Evolutionary conservation across 2,797 vertebrate species (phyloP).

Genomic region (Molothrus aeneus): DNA sequence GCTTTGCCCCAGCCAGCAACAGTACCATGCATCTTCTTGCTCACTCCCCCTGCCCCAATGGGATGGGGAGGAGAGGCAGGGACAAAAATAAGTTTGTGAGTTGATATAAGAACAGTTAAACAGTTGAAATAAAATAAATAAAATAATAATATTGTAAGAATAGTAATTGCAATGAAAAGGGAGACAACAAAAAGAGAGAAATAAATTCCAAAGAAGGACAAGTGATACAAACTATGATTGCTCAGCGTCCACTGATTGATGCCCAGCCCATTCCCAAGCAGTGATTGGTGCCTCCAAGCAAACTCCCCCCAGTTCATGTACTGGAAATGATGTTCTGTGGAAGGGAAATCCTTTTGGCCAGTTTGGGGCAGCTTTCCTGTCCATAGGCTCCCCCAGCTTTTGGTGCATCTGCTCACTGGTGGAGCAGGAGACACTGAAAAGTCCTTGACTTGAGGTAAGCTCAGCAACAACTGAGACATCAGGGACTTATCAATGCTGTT

Average conservation of each 20-base stretch:
- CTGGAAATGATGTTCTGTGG: not conserved
- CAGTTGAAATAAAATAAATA: not conserved
- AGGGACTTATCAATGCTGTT: not conserved
- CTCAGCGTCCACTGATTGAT: not conserved
- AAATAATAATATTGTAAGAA: not conserved
- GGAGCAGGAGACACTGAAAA: not conserved
- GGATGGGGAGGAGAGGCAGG: not conserved
- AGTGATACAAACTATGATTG: not conserved
- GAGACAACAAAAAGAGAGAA: not conserved
- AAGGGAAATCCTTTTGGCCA: not conserved
- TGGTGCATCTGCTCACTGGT: fast-evolving
- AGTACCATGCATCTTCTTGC: not conserved
- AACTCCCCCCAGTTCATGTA: not conserved
- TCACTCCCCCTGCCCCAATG: not conserved
- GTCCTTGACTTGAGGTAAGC: not conserved
- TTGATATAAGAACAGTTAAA: not conserved
- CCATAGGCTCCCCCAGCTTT: not conserved
- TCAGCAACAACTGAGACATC: not conserved
- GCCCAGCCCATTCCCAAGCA: not conserved
- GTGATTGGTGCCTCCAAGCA: not conserved
- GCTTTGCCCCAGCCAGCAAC: not conserved
- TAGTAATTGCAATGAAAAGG: not conserved
- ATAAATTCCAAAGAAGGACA: not conserved
- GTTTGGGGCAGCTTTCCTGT: not conserved
- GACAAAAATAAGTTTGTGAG: not conserved